Conservation (phyloP, 1,140 invertebrate genomes). For the Drosophila paulistorum region DNA sequence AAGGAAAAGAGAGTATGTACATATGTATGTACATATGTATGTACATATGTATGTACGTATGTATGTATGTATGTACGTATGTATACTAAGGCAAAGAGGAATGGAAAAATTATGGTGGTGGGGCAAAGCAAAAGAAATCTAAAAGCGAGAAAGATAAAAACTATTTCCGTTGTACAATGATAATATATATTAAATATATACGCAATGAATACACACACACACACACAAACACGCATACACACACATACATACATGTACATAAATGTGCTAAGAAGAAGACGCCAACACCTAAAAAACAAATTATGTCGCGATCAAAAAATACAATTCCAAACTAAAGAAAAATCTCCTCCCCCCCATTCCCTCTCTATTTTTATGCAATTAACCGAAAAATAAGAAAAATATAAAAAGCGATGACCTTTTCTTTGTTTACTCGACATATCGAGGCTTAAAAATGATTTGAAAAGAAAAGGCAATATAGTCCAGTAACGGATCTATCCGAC, state of each 20-base stretch:
- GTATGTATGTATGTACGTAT: too few relatives aligned
- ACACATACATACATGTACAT: not conserved
- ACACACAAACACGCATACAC: constrained; percentile 2
- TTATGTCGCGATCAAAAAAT: constrained; percentile 44
- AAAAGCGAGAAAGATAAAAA: constrained; percentile 7
- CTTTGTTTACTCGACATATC: not conserved
- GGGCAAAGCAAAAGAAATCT: constrained; percentile 20
- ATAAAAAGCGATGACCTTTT: not conserved
- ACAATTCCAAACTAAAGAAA: constrained; percentile 21
- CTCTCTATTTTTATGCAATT: constrained; percentile 54
- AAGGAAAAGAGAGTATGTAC: not conserved
- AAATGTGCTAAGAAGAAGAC: constrained; percentile 17
- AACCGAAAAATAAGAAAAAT: constrained; percentile 19
- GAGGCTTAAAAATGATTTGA: not conserved
- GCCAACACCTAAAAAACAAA: constrained; percentile 16
- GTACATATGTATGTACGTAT: too few relatives aligned
- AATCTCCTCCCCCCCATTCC: constrained; percentile 17
- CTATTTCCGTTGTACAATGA: constrained; percentile 9
- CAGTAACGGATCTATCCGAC: too few relatives aligned
- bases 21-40: too few relatives aligned
- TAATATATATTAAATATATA: constrained; percentile 31
- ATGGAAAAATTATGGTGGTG: not conserved
- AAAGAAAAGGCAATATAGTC: too few relatives aligned
- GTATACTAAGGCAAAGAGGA: not conserved
- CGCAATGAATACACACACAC: not conserved